Conservation (phyloP, 2,888 invertebrate genomes). For the Ormyrus pomaceus region DNA sequence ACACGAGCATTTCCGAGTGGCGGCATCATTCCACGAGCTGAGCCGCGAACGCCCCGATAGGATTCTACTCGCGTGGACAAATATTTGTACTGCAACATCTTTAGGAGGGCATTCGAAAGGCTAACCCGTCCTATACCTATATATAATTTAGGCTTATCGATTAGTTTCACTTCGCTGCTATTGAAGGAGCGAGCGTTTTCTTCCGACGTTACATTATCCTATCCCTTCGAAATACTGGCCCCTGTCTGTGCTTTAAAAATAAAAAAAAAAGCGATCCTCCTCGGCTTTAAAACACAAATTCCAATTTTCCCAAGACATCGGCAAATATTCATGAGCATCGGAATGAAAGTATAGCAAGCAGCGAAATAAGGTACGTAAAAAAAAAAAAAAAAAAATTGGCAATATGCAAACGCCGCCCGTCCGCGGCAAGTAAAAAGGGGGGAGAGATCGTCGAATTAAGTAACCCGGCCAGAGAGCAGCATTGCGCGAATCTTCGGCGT, state of each 20-base stretch:
- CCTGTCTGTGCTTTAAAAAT: no score
- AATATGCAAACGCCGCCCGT: slow-evolving; percentile 9
- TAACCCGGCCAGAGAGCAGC: slow-evolving; percentile 6
- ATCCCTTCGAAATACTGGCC: no score
- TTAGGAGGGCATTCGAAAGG: not conserved
- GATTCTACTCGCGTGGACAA: slow-evolving; percentile 23
- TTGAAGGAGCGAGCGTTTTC: not conserved
- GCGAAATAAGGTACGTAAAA: not conserved
- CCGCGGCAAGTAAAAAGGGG: not conserved
- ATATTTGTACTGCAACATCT: slow-evolving; percentile 25
- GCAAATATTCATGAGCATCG: no score
- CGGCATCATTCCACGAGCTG: slow-evolving; percentile 7
- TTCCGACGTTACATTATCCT: not conserved
- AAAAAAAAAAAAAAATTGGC: slow-evolving; percentile 1
- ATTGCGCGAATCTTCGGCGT: slow-evolving; percentile 20
- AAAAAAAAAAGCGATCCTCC: no score
- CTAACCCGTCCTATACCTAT: not conserved
- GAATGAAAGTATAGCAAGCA: not conserved
- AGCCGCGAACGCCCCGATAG: slow-evolving; percentile 3
- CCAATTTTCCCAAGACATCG: no score
- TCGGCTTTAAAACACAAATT: no score
- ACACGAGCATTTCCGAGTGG: slow-evolving; percentile 18
- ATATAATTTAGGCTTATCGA: slow-evolving; percentile 11
- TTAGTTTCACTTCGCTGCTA: not conserved
- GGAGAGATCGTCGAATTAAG: not conserved